Evolutionary conservation across 2,797 vertebrate species (phyloP).

Genomic region (Gila robusta): DNA sequence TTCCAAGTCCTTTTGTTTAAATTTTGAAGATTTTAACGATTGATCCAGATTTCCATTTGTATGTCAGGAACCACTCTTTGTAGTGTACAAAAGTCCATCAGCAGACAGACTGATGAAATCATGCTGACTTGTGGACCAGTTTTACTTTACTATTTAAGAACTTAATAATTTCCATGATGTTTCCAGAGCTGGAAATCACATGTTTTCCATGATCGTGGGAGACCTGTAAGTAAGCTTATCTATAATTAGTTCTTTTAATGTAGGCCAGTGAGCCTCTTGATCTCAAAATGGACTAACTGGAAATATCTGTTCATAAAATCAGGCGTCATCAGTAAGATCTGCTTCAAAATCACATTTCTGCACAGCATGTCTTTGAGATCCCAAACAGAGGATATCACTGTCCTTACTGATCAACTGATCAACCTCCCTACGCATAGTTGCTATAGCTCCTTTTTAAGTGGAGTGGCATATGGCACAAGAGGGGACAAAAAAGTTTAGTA

Average conservation of each 20-base stretch:
- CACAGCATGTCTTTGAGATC: background rate
- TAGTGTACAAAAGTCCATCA: background rate
- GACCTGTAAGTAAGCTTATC: background rate
- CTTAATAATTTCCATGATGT: slow-evolving; percentile 26
- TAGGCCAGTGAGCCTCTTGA: slow-evolving; percentile 14
- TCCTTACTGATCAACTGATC: slow-evolving; percentile 7
- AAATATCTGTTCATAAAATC: slow-evolving; percentile 38
- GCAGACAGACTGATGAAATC: slow-evolving; percentile 1
- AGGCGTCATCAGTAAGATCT: slow-evolving; percentile 16
- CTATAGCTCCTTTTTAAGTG: background rate
- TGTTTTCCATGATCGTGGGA: slow-evolving; percentile 31
- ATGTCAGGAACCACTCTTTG: background rate
- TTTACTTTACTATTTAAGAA: slow-evolving; percentile 8
- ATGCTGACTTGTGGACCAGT: background rate
- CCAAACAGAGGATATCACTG: slow-evolving; percentile 1
- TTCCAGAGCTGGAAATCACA: slow-evolving; percentile 22
- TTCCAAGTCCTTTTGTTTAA: too few relatives aligned
- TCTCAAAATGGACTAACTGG: slow-evolving; percentile 11
- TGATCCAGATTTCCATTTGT: background rate
- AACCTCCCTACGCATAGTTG: background rate
- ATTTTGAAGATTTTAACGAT: background rate
- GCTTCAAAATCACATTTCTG: slow-evolving; percentile 34
- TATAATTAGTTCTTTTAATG: slow-evolving; percentile 16
- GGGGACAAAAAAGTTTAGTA: background rate
- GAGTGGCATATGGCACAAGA: background rate